These are phyloP conservation scores for Marcusenius ussheri DNA, from an alignment of 2,113 vertebrate species.

Conservation along the genomic window DNA sequence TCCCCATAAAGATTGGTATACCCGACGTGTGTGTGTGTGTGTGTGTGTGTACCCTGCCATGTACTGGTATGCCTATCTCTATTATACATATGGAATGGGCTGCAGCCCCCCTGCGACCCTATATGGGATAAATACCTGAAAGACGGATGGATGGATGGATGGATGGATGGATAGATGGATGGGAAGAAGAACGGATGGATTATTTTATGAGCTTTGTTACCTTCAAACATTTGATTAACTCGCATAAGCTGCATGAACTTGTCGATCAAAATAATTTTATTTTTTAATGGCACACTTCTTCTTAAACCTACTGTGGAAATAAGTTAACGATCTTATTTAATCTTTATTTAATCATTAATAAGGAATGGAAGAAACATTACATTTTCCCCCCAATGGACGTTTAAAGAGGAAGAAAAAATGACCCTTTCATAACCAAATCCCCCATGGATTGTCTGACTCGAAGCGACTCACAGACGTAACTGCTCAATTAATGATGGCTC, in stretches of 20 bases:
- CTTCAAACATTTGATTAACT: not conserved
- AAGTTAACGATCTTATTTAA: not conserved
- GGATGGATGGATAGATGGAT: not conserved
- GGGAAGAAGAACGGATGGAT: not conserved
- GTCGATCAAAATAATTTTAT: not conserved
- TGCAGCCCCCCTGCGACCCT: not conserved
- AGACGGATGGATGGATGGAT: not conserved
- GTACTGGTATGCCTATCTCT: not conserved
- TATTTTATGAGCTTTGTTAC: not conserved
- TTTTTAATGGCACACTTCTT: not conserved
- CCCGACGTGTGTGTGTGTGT: not conserved
- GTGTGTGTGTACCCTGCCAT: not conserved
- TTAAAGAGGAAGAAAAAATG: not conserved
- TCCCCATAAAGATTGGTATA: too few species aligned
- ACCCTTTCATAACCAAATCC: slow-evolving; percentile 20
- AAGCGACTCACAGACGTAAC: not conserved
- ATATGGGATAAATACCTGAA: not conserved
- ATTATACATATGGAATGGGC: not conserved
- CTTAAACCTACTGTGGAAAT: not conserved
- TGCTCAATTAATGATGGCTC: slow-evolving; percentile 32
- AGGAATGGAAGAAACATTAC: slow-evolving; percentile 4
- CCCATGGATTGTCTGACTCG: slow-evolving; percentile 22
- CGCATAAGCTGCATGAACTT: not conserved
- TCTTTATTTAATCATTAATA: slow-evolving; percentile 24
- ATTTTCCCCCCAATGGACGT: not conserved